phyloP scores from a whole-genome alignment of 1,140 invertebrate genomes.

The Medauroidea extradentata region DNA sequence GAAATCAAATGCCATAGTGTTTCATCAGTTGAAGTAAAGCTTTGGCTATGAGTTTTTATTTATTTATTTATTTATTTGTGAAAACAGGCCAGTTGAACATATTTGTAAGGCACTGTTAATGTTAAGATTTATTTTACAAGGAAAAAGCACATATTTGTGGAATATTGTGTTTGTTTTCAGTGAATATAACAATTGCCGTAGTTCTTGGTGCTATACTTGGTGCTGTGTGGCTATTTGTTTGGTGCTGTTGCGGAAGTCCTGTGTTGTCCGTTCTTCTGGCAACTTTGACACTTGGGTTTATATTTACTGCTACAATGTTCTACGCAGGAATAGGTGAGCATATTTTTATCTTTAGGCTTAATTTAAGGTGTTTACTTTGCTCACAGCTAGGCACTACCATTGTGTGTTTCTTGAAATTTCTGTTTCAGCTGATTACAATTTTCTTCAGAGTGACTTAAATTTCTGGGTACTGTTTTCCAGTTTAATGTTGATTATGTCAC shows the following conservation, averaged over 20 bases:
- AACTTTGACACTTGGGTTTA: slow-evolving; percentile 50
- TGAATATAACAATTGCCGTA: slow-evolving; percentile 30
- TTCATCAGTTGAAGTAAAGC: too few species aligned
- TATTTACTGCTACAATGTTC: slow-evolving; percentile 53
- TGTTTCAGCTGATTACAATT: slow-evolving; percentile 51
- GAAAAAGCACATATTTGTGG: not conserved
- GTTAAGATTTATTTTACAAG: not conserved
- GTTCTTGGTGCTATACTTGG: slow-evolving; percentile 48
- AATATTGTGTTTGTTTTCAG: not conserved
- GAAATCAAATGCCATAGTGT: too few species aligned
- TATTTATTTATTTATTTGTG: too few species aligned
- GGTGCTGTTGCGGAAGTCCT: slow-evolving; percentile 55
- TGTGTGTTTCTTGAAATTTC: too few species aligned
- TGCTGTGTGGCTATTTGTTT: slow-evolving; percentile 43
- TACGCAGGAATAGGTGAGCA: slow-evolving; percentile 49
- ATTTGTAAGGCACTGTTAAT: too few species aligned
- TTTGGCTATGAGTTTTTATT: too few species aligned
- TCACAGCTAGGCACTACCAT: too few species aligned
- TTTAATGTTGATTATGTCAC: slow-evolving; percentile 47
- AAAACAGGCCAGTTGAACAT: too few species aligned
- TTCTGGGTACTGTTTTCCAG: slow-evolving; percentile 58
- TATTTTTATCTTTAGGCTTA: too few species aligned
- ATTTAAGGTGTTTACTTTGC: too few species aligned
- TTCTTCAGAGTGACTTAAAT: slow-evolving; percentile 51
- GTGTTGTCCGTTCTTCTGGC: slow-evolving; percentile 51